Conservation (phyloP, 2,113 vertebrate genomes). For the Cyprinodon variegatus region DNA sequence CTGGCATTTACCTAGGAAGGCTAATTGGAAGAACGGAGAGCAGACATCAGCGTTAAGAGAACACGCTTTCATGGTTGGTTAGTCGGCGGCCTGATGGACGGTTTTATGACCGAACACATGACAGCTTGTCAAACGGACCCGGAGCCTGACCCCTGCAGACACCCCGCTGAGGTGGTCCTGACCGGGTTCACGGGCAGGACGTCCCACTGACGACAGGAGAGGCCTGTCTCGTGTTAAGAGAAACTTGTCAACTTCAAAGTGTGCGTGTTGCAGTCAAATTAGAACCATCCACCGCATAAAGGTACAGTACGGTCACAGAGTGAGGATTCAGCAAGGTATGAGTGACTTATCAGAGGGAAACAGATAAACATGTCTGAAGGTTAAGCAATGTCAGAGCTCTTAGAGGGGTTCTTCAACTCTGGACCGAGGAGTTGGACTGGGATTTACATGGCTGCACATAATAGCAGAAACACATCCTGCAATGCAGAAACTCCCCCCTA, state of each 20-base stretch:
- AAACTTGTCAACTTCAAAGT: conserved; percentile 57
- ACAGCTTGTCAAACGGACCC: conserved; percentile 39
- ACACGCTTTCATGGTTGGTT: conserved; percentile 3
- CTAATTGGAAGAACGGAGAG: neutral
- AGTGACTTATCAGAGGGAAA: neutral
- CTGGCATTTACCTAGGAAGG: conserved; percentile 4
- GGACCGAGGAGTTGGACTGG: conserved; percentile 6
- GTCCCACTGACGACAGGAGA: conserved; percentile 7
- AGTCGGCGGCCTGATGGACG: conserved; percentile 21
- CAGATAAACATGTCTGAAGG: conserved; percentile 7
- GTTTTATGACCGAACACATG: conserved; percentile 31
- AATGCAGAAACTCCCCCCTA: neutral
- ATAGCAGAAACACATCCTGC: conserved; percentile 49
- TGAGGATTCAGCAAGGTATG: conserved; percentile 13
- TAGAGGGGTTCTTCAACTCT: no score
- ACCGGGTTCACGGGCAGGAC: conserved; percentile 52
- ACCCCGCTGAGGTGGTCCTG: conserved; percentile 49
- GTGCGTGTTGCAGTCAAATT: conserved; percentile 36
- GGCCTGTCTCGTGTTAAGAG: conserved; percentile 27
- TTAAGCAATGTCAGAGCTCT: conserved; percentile 8
- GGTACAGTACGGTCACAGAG: neutral
- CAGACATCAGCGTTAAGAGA: neutral
- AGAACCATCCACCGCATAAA: conserved; percentile 36
- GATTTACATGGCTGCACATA: conserved; percentile 39
- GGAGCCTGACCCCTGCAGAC: conserved; percentile 35